These are phyloP conservation scores for Ceratina australensis DNA, from an alignment of 1,140 invertebrate species.

Conservation along the genomic window DNA sequence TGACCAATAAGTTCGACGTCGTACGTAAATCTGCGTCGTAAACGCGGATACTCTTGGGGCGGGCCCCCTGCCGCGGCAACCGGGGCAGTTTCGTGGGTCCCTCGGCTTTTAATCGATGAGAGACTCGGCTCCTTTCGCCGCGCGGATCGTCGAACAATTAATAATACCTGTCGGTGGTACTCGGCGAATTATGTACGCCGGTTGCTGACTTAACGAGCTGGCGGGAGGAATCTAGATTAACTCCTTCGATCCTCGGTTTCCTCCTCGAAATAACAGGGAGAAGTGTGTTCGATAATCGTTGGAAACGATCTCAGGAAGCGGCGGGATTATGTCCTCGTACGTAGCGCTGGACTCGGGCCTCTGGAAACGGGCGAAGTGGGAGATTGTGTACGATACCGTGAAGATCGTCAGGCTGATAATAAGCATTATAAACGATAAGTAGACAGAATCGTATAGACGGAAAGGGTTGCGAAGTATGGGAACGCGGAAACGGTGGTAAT, in stretches of 20 bases:
- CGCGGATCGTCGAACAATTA: slow-evolving; percentile 8
- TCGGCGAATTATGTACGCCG: slow-evolving; percentile 17
- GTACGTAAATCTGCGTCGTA: slow-evolving; percentile 39
- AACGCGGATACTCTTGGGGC: slow-evolving; percentile 1
- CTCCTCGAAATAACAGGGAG: too few relatives aligned
- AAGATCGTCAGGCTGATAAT: too few relatives aligned
- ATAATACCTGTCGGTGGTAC: slow-evolving; percentile 10
- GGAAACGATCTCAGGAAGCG: too few relatives aligned
- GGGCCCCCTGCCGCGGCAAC: slow-evolving; percentile 38
- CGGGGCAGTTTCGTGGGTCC: slow-evolving; percentile 4
- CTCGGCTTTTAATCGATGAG: slow-evolving; percentile 33
- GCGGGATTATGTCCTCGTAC: too few relatives aligned
- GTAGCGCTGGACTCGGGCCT: too few relatives aligned
- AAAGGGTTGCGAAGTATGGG: not conserved
- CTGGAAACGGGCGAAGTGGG: too few relatives aligned
- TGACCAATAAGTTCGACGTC: slow-evolving; percentile 34
- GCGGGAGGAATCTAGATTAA: slow-evolving; percentile 15
- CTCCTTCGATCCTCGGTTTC: not conserved
- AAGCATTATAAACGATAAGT: too few relatives aligned
- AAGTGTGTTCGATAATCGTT: too few relatives aligned
- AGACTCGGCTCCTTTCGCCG: not conserved
- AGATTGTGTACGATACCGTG: too few relatives aligned
- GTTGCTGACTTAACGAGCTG: slow-evolving; percentile 10
- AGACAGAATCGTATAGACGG: too few relatives aligned
- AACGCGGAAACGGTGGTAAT: slow-evolving; percentile 30